Percentiles rank a stretch among this genome's conserved stretches.
phyloP scores from a whole-genome alignment of 1,140 invertebrate species.

The Frieseomelitta varia region DNA sequence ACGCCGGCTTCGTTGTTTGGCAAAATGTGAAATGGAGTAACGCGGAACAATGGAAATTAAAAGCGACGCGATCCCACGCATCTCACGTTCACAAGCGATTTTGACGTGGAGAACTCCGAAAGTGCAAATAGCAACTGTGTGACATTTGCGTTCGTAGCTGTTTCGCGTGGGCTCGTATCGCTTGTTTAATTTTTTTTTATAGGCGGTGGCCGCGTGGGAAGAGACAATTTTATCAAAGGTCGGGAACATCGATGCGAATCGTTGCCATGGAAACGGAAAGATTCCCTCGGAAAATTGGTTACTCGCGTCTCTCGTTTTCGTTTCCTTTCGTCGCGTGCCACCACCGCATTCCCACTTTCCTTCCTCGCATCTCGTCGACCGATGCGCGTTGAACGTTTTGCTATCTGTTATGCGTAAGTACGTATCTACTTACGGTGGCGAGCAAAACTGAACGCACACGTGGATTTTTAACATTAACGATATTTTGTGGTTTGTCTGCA shows the following conservation, averaged over 20 bases:
- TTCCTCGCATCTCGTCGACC: background rate
- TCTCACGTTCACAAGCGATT: background rate
- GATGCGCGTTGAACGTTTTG: background rate
- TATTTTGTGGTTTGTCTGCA: too few species aligned
- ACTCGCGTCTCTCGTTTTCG: background rate
- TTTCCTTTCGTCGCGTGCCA: background rate
- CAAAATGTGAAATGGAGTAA: background rate
- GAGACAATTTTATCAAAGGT: background rate
- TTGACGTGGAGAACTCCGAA: background rate
- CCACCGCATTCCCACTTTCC: background rate
- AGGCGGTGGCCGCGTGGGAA: background rate
- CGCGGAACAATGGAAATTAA: background rate
- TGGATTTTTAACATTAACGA: too few species aligned
- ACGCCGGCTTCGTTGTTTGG: background rate
- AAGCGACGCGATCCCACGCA: background rate
- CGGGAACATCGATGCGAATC: background rate
- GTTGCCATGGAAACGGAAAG: background rate
- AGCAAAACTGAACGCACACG: too few species aligned
- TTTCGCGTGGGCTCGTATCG: constrained; percentile 16
- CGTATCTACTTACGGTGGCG: too few species aligned
- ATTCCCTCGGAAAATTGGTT: background rate
- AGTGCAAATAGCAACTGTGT: background rate
- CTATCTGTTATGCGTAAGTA: too few species aligned
- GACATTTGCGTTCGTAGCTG: constrained; percentile 20
- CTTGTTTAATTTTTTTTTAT: background rate